phyloP scores from a whole-genome alignment of 2,797 vertebrate genomes.

The Chrysocyon brachyurus region DNA sequence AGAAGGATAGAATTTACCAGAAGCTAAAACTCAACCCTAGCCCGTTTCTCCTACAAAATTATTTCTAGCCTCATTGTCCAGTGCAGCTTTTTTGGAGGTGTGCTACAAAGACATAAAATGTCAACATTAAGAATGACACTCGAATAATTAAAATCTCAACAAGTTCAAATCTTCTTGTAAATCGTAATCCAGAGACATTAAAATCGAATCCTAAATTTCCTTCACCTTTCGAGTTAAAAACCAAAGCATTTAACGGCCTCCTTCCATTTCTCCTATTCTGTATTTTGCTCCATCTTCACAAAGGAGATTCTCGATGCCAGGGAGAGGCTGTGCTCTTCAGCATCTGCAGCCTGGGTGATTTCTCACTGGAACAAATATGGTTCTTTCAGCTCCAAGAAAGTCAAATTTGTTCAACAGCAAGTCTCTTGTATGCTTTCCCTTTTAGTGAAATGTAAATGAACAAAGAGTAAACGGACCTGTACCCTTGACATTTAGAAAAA shows the following conservation, averaged over 20 bases:
- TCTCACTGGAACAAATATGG: background rate
- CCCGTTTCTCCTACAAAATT: background rate
- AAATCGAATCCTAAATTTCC: conserved; percentile 51
- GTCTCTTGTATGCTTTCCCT: background rate
- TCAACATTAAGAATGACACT: background rate
- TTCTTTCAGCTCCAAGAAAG: background rate
- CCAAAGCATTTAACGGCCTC: background rate
- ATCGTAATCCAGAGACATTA: conserved; percentile 8
- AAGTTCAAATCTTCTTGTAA: background rate
- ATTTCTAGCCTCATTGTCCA: background rate
- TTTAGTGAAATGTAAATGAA: background rate
- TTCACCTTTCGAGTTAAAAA: conserved; percentile 17
- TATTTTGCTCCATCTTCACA: background rate
- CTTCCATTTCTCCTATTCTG: background rate
- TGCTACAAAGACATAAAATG: background rate
- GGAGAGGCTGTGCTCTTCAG: background rate
- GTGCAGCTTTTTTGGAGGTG: background rate
- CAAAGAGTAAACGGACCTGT: background rate
- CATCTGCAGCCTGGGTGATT: background rate
- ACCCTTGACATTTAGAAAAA: conserved; percentile 38
- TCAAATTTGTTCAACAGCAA: background rate
- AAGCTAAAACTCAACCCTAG: background rate
- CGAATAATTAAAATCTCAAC: background rate
- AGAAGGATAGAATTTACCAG: background rate
- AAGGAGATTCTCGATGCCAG: background rate